Base-by-base conservation (phyloP, 2,113 vertebrate genomes). In the Perccottus glenii region DNA sequence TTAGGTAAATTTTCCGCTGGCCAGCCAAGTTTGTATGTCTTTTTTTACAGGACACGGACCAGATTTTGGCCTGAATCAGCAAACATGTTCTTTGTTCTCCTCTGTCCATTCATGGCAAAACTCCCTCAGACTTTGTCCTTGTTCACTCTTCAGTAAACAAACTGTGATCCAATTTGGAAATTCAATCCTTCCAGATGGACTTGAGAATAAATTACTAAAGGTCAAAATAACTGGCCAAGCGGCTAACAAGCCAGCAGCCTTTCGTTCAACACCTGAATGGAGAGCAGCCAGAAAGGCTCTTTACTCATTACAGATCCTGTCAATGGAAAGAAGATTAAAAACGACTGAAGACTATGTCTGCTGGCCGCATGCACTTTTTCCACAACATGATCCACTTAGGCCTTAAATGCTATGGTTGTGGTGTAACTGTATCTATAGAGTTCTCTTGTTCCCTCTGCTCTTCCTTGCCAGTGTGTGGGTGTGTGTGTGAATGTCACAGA, bases 251-350 rank as follows among this genome's bases (percentile, higher is more conserved):
- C 52, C 81, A 48, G 60, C 80, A 5, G 52, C 63, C 53, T 66
- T n/a, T 46, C 19, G 63, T 81, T 88, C 73, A 84, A 77, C 83
- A 85, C 77, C 82, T 84, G 67, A 63, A 69, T 90, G 92, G 88
- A 91, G 36, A 57, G 60, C 55, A 62, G 86, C 88, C 90, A 91
- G 84, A 88, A 91, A 91, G 88, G 70, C 88, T 92, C 73, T 90
- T 83, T 85, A 69, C 87, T 90, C 85, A 89, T 92, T 91, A 89
- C 73, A 59, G 45, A 68, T 68, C 32, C 81, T 87, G 85, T 88
- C 84, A 51, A 90, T 90, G 83, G 75, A 76, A 87, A 90, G 85
- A 72, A 85, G 86, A 91, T 90, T 88, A 90, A 84, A 75, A 78
- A 64, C 14, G 58, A 62, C 78, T 80, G 63, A 88, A 73, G 75